These are phyloP conservation scores for Lathamus discolor DNA, from an alignment of 2,113 vertebrate genomes.

Conservation along the genomic window DNA sequence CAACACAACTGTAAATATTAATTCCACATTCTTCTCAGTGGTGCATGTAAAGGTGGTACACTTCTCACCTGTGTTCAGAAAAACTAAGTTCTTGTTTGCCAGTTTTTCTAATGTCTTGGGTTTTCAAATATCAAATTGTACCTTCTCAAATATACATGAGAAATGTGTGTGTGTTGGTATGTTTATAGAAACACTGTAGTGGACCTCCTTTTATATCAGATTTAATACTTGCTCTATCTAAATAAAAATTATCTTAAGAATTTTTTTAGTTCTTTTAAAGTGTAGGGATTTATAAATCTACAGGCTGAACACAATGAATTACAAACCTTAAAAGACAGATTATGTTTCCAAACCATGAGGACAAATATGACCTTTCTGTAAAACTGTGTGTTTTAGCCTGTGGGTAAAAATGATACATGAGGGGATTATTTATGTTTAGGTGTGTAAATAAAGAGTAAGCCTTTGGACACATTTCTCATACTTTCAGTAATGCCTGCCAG, in stretches of 20 bases:
- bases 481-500: constrained; percentile 10
- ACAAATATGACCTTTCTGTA: constrained; percentile 34
- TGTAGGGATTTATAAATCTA: constrained; percentile 1
- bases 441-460: constrained; percentile 41
- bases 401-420: constrained; percentile 12
- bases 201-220: neutral
- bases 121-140: neutral
- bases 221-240: neutral
- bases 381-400: constrained; percentile 35
- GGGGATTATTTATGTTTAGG: constrained; percentile 55
- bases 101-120: neutral
- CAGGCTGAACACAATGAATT: neutral
- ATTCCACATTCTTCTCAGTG: neutral
- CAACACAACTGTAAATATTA: neutral
- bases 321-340: constrained; percentile 18
- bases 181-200: neutral
- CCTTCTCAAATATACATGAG: neutral
- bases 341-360: constrained; percentile 26
- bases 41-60: neutral
- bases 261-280: constrained; percentile 1
- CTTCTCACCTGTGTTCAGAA: neutral
- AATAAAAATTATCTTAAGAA: neutral
- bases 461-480: constrained; percentile 5
- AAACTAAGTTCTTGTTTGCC: neutral
- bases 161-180: neutral